phyloP scores from a whole-genome alignment of 2,888 invertebrate species.

The Trissoscelio sp. region DNA sequence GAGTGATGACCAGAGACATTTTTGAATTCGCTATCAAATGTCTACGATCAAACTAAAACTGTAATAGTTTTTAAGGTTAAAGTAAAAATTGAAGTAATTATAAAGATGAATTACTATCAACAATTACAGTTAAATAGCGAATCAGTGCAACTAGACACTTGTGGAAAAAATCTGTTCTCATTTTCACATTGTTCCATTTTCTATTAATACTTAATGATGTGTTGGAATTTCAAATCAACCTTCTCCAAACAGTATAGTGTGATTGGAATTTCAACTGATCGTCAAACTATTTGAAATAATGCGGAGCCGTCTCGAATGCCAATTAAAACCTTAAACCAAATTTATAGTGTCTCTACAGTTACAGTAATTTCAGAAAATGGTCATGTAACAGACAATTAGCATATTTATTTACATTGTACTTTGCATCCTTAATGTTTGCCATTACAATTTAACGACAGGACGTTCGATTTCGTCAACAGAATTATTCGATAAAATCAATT shows the following conservation, averaged over 20 bases:
- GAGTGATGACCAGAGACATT: conserved; percentile 56
- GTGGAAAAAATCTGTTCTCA: conserved; percentile 61
- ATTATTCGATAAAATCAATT: conserved; percentile 12
- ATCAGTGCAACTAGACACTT: conserved; percentile 2
- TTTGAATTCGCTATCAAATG: conserved; percentile 12
- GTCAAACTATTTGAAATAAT: conserved; percentile 67
- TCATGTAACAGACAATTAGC: conserved; percentile 52
- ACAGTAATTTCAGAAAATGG: conserved; percentile 53
- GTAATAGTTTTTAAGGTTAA: not conserved
- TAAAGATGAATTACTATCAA: not conserved
- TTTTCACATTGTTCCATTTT: conserved; percentile 64
- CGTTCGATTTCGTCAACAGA: conserved; percentile 13
- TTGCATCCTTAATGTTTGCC: conserved; percentile 34
- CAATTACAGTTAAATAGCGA: conserved; percentile 2
- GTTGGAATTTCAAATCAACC: conserved; percentile 67
- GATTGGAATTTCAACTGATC: conserved; percentile 66
- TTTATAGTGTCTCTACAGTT: conserved; percentile 47
- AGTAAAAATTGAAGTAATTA: not conserved
- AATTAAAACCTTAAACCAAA: conserved; percentile 62
- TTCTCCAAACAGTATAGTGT: conserved; percentile 61
- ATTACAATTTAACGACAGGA: conserved; percentile 33
- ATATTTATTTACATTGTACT: conserved; percentile 52
- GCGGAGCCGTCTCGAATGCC: conserved; percentile 53
- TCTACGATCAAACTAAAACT: not conserved
- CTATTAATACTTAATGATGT: conserved; percentile 68